Evolutionary conservation across 2,888 invertebrate species (phyloP).

Genomic region (Eurytoma adleriae): DNA sequence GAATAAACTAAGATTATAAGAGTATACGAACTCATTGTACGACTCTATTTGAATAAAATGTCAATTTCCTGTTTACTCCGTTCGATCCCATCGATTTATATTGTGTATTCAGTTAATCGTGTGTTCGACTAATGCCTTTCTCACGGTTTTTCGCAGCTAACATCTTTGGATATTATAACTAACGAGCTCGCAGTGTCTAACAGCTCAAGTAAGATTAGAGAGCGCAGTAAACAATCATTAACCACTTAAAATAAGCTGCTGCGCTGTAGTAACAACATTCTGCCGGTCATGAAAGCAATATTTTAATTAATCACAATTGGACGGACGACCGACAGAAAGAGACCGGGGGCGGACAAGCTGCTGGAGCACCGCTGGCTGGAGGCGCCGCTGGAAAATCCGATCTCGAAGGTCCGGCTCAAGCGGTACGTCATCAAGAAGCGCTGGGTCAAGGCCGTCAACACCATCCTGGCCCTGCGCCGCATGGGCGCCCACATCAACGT

Average conservation of each 20-base stretch:
- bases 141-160: too few species aligned
- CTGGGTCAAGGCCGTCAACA: constrained; percentile 93
- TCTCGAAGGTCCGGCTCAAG: constrained; percentile 88
- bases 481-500: constrained; percentile 90
- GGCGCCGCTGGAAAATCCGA: constrained; percentile 81
- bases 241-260: too few species aligned
- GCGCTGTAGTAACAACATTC: too few species aligned
- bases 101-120: neutral
- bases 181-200: neutral
- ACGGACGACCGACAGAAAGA: constrained; percentile 78
- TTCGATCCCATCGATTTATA: too few species aligned
- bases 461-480: constrained; percentile 89
- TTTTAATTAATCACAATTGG: too few species aligned
- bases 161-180: neutral
- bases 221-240: too few species aligned
- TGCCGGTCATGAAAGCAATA: too few species aligned
- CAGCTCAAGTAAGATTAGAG: too few species aligned
- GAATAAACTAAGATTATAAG: constrained; percentile 45
- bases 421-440: constrained; percentile 92
- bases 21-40: constrained; percentile 14
- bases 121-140: too few species aligned
- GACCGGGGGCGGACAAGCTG: constrained; percentile 84
- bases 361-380: constrained; percentile 89
- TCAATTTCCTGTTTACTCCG: too few species aligned
- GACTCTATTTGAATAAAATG: too few species aligned